Evolutionary conservation across 2,888 invertebrate genomes (phyloP).

Genomic region (Drosophila demipolita): DNA sequence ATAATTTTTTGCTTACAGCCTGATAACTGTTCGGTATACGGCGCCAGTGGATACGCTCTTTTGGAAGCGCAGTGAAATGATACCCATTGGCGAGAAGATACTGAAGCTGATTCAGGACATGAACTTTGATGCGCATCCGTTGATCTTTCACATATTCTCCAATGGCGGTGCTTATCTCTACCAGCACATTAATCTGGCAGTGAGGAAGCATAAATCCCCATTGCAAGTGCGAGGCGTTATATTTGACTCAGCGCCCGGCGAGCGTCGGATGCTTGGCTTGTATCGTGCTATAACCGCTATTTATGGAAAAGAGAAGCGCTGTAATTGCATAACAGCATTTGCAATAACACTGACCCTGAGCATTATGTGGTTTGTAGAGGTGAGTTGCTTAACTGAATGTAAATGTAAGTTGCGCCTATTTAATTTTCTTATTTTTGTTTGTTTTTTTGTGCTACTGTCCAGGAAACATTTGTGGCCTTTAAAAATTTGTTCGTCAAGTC

Average conservation of each 20-base stretch:
- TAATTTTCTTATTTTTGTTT: not conserved
- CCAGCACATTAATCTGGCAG: constrained; percentile 88
- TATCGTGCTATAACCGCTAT: constrained; percentile 88
- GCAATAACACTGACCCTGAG: constrained; percentile 86
- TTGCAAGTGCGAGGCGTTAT: constrained; percentile 87
- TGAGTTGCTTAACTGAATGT: constrained; percentile 69
- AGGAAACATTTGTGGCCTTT: constrained; percentile 84
- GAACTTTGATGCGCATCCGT: constrained; percentile 89
- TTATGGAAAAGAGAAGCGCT: constrained; percentile 86
- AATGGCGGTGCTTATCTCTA: constrained; percentile 91
- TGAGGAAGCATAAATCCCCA: constrained; percentile 86
- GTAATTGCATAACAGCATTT: constrained; percentile 87
- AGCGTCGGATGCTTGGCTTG: constrained; percentile 86
- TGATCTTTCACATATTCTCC: constrained; percentile 91
- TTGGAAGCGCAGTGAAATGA: constrained; percentile 87
- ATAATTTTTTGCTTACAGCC: constrained; percentile 84
- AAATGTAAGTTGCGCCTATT: not conserved
- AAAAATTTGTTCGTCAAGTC: constrained; percentile 84
- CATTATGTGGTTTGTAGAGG: constrained; percentile 88
- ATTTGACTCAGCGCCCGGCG: constrained; percentile 90
- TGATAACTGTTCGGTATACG: constrained; percentile 90
- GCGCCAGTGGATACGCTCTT: constrained; percentile 89
- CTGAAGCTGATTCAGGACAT: constrained; percentile 88
- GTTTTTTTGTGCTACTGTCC: constrained; percentile 50
- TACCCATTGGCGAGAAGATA: constrained; percentile 88